Base-by-base conservation (phyloP, 2,888 invertebrate genomes). In the Pedicia rivosa region DNA sequence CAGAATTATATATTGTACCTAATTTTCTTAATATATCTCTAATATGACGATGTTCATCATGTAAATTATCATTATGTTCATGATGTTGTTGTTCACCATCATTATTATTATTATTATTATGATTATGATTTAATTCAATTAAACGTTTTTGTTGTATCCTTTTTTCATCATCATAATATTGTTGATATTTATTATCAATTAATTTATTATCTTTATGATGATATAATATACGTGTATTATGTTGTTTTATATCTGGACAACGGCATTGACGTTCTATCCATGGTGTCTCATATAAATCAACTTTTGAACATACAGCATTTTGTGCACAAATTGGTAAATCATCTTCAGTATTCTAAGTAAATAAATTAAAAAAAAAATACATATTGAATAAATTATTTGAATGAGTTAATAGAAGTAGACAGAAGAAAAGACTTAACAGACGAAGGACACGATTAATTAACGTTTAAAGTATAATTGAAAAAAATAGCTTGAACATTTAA, bases 211-310 rank as follows among this genome's bases (percentile, higher is more conserved):
- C 34, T 33, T 36, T 37, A 13, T 35, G 9, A 16, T 14, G 35
- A 37, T 34, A 20, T n/a, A 16, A 42, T 8, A 42, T 19, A 10
- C 15, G 25, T 8, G 6, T 25, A 7, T 25, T 58, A n/a, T n/a
- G n/a, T n/a, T n/a, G n/a, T n/a, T n/a, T n/a, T n/a, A n/a, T n/a
- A 29, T 65, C 64, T 13, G 74, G 70, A 60, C 88, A 88, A 41
- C 80, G 73, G 54, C 87, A 88, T 54, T 84, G 84, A 48, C 79
- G 72, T 60, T 88, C 87, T 32, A 86, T 72, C 86, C 87, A 87
- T 8, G 87, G 87, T 38, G 75, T 63, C 50, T 82, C 83, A 58
- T 88, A 88, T 14, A 83, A 64, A 62, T 88, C 87, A 42, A 88
- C 78, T 61, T 84, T 86, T 51, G 81, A 86, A 66, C 87, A 88